Percentiles rank a stretch among this genome's conserved stretches.
phyloP scores from a whole-genome alignment of 1,140 invertebrate genomes.

The Drosophila ficusphila region DNA sequence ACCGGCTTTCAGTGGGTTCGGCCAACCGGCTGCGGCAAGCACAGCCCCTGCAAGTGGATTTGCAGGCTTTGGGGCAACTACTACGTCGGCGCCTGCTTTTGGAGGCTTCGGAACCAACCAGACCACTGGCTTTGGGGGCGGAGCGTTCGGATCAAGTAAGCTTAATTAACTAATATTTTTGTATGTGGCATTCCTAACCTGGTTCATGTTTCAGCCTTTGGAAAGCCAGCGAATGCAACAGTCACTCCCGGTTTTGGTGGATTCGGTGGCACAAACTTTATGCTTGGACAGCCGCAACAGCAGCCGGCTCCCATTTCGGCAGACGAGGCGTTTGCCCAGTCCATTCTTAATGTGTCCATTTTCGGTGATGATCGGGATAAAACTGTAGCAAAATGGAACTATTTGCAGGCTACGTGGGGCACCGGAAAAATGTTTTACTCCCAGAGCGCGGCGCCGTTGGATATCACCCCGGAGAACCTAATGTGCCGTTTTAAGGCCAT shows the following conservation, averaged over 20 bases:
- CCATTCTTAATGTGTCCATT: slow-evolving; percentile 93
- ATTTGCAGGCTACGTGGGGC: slow-evolving; percentile 97
- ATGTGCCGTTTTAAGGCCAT: slow-evolving; percentile 97
- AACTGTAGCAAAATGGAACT: slow-evolving; percentile 96
- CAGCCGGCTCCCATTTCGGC: slow-evolving; percentile 86
- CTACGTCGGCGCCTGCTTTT: slow-evolving; percentile 84
- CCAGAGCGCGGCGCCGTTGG: slow-evolving; percentile 88
- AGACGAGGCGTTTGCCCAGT: slow-evolving; percentile 89
- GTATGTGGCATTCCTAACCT: slow-evolving; percentile 13
- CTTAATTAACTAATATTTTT: not conserved
- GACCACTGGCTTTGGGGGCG: slow-evolving; percentile 84
- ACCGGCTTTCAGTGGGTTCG: slow-evolving; percentile 84
- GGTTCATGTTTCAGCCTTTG: slow-evolving; percentile 60
- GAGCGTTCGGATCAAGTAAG: slow-evolving; percentile 72
- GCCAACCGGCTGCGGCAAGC: slow-evolving; percentile 46
- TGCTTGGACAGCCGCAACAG: slow-evolving; percentile 85
- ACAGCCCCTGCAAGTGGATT: slow-evolving; percentile 84
- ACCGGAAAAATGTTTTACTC: slow-evolving; percentile 91
- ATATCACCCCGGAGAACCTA: slow-evolving; percentile 94
- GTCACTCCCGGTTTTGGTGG: slow-evolving; percentile 85
- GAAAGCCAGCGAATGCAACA: slow-evolving; percentile 64
- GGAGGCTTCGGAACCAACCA: slow-evolving; percentile 84
- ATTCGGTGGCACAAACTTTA: slow-evolving; percentile 85
- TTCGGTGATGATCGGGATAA: slow-evolving; percentile 97
- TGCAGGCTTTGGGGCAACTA: slow-evolving; percentile 86